These are phyloP conservation scores for Zeus faber DNA, from an alignment of 2,113 vertebrate species.

Conservation along the genomic window DNA sequence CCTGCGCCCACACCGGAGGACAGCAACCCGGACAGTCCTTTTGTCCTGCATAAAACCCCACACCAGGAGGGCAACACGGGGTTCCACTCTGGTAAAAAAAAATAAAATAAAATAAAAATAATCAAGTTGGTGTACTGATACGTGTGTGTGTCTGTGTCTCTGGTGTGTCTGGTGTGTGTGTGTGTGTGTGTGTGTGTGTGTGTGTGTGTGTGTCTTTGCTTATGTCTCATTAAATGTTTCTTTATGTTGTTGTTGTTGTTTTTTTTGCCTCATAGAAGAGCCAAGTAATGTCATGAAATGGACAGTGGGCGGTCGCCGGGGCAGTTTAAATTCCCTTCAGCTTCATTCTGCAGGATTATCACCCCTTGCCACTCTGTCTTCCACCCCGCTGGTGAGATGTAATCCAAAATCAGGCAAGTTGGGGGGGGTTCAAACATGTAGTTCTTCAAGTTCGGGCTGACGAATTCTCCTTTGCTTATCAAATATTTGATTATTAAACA, in stretches of 20 bases:
- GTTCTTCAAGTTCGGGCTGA: background rate
- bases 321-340: slow-evolving; percentile 71
- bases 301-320: slow-evolving; percentile 57
- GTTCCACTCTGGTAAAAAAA: slow-evolving; percentile 77
- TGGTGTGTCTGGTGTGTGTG: background rate
- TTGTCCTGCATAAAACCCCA: slow-evolving; percentile 72
- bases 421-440: background rate
- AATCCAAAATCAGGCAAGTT: slow-evolving; percentile 85
- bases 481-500: too few species aligned
- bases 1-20: slow-evolving; percentile 55
- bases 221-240: background rate
- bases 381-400: slow-evolving; percentile 62
- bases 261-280: slow-evolving; percentile 52
- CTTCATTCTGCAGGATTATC: slow-evolving; percentile 59
- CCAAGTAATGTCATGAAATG: slow-evolving; percentile 71
- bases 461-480: too few species aligned
- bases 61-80: slow-evolving; percentile 57
- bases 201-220: too few species aligned
- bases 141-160: background rate
- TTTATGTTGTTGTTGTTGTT: background rate
- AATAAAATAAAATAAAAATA: too few species aligned
- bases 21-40: slow-evolving; percentile 68
- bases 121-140: background rate
- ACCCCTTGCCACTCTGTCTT: slow-evolving; percentile 41
- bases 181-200: too few species aligned